These are phyloP conservation scores for Scarus forsteni DNA, from an alignment of 2,797 vertebrate species.

Conservation along the genomic window DNA sequence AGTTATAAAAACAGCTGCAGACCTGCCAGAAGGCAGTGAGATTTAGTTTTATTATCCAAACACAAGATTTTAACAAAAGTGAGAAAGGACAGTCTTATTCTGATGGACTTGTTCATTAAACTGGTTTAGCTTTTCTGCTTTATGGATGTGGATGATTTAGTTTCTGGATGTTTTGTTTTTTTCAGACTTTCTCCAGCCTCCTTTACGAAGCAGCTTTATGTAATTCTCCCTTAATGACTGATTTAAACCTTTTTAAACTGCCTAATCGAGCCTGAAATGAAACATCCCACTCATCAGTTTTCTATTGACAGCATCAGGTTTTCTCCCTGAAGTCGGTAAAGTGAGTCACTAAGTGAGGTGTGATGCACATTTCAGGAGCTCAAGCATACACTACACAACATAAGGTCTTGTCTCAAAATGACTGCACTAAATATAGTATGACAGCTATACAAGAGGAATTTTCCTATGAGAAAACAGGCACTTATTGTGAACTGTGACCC, in stretches of 20 bases:
- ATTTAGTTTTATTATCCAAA: too few species aligned
- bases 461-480: neutral
- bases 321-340: neutral
- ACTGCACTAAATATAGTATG: neutral
- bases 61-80: neutral
- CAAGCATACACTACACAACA: slow-evolving; percentile 2
- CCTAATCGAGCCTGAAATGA: neutral
- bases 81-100: neutral
- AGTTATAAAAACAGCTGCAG: too few species aligned
- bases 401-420: neutral
- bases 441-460: slow-evolving; percentile 13
- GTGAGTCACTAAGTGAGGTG: neutral
- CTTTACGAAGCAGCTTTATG: neutral
- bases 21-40: too few species aligned
- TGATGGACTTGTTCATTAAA: neutral
- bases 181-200: neutral
- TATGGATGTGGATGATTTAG: neutral
- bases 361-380: neutral
- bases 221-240: neutral
- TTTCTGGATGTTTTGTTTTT: neutral
- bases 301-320: neutral
- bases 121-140: neutral
- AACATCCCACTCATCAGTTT: neutral
- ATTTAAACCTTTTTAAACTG: neutral
- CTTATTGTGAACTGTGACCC: slow-evolving; percentile 9